These are phyloP conservation scores for Reticulitermes lucifugus DNA, from an alignment of 2,888 invertebrate genomes.

Conservation along the genomic window DNA sequence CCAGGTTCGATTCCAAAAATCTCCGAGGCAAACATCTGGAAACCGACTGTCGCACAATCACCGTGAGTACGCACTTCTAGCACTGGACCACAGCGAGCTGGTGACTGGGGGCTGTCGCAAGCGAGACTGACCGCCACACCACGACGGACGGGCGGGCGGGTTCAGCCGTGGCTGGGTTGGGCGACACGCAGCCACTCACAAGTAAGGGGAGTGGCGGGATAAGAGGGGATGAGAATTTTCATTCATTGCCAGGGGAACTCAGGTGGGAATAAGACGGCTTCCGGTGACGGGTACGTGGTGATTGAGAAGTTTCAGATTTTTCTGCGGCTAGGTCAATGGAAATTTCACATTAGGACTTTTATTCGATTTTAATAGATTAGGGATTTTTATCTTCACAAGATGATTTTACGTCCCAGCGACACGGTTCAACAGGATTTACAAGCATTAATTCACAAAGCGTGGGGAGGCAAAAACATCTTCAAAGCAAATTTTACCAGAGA, in stretches of 20 bases:
- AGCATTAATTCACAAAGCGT: too few species aligned
- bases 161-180: not conserved
- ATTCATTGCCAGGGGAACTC: slow-evolving; percentile 42
- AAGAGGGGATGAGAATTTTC: slow-evolving; percentile 37
- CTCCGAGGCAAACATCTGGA: not conserved
- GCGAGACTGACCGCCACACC: not conserved
- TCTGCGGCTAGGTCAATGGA: too few species aligned
- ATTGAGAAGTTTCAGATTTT: too few species aligned
- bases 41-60: not conserved
- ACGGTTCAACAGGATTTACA: too few species aligned
- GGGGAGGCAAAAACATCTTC: too few species aligned
- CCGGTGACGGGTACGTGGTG: not conserved
- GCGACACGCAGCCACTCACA: slow-evolving; percentile 7
- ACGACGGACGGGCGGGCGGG: not conserved
- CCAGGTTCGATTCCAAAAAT: not conserved
- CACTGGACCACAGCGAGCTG: not conserved
- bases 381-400: too few species aligned
- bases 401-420: too few species aligned
- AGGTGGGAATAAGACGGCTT: not conserved
- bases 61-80: too few species aligned
- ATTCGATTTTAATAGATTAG: too few species aligned
- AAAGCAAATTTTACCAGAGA: too few species aligned
- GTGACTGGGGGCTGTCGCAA: not conserved
- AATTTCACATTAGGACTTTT: too few species aligned
- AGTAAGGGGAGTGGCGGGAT: slow-evolving; percentile 1